A percentile compares a stretch with the other conserved stretches of the same genome.
These are phyloP conservation scores for Pararge aegeria DNA, from an alignment of 1,140 invertebrate genomes.

Conservation along the genomic window DNA sequence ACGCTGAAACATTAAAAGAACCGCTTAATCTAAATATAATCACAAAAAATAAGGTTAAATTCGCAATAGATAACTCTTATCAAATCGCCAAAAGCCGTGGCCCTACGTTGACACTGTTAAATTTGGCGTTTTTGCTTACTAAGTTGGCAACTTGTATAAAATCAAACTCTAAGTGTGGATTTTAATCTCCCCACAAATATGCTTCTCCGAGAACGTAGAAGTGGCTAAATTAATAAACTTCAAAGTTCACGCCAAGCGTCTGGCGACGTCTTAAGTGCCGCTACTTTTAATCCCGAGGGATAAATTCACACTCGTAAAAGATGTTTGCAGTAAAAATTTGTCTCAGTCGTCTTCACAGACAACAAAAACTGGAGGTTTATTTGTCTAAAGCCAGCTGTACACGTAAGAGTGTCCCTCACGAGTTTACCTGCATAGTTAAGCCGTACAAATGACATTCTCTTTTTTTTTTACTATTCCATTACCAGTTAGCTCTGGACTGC, in stretches of 20 bases:
- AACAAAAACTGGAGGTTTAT: neutral
- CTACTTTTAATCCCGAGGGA: slow-evolving; percentile 11
- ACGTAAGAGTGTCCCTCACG: no score
- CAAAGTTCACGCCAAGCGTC: slow-evolving; percentile 7
- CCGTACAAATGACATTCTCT: no score
- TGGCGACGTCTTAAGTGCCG: slow-evolving; percentile 7
- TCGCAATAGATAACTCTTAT: neutral
- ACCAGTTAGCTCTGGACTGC: no score
- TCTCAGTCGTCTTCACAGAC: neutral
- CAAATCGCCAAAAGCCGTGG: no score
- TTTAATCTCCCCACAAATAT: slow-evolving; percentile 1
- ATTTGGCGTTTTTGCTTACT: neutral
- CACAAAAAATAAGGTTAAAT: no score
- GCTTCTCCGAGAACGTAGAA: neutral
- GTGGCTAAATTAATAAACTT: slow-evolving; percentile 8
- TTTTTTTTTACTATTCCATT: no score
- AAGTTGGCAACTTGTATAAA: neutral
- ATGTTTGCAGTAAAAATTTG: slow-evolving; percentile 13
- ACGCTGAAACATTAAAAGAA: no score
- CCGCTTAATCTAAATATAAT: no score
- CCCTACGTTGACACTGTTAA: neutral
- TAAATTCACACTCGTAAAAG: slow-evolving; percentile 16
- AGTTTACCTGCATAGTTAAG: no score
- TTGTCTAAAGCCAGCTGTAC: neutral
- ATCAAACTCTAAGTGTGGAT: neutral